Conservation (phyloP, 2,888 invertebrate genomes). For the Drosophila gaucha region DNA sequence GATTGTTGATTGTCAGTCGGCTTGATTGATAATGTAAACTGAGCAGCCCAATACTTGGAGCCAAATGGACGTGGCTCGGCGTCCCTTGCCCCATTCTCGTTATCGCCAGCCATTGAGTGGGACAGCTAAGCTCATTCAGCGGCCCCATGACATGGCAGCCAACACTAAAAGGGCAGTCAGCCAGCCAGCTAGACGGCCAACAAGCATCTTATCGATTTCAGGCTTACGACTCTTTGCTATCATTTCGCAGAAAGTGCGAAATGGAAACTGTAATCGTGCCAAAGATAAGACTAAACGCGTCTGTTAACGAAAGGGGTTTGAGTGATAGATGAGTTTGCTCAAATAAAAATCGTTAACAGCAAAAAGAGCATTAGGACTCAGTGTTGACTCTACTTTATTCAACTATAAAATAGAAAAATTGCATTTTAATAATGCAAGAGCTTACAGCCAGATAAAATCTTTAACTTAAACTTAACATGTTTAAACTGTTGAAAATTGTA, state of each 20-base stretch:
- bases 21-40: conserved; percentile 80
- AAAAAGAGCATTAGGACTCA: not conserved
- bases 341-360: not conserved
- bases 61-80: conserved; percentile 21
- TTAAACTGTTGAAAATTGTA: not conserved
- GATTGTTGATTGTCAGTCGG: conserved; percentile 68
- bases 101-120: conserved; percentile 53
- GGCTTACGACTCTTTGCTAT: conserved; percentile 49
- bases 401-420: conserved; percentile 1
- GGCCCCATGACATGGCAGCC: conserved; percentile 22
- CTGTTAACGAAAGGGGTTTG: conserved; percentile 7
- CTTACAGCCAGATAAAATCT: not conserved
- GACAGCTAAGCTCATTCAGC: conserved; percentile 41
- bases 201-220: conserved; percentile 70
- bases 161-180: conserved; percentile 23
- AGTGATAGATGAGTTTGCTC: conserved; percentile 34
- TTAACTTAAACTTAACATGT: not conserved
- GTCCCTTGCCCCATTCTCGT: conserved; percentile 34
- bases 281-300: conserved; percentile 27
- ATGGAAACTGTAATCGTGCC: conserved; percentile 39
- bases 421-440: conserved; percentile 2
- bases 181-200: not conserved
- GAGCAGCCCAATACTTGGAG: conserved; percentile 47
- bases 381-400: not conserved
- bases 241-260: conserved; percentile 40